Percentiles rank a stretch among this genome's conserved stretches.
Evolutionary conservation across 2,888 invertebrate species (phyloP).

Genomic region (Campopleginae sp.): DNA sequence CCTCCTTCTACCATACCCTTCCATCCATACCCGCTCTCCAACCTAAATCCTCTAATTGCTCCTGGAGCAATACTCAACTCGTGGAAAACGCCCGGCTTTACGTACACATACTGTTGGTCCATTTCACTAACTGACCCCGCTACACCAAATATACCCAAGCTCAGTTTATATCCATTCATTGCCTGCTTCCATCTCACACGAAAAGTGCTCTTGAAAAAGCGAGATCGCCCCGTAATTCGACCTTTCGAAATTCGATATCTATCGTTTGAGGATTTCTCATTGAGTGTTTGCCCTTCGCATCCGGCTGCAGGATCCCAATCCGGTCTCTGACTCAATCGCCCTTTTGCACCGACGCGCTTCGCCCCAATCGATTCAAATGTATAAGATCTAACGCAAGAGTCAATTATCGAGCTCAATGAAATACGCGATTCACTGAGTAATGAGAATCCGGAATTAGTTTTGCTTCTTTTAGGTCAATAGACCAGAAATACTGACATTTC

Average conservation of each 20-base stretch:
- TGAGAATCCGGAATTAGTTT: constrained; percentile 48
- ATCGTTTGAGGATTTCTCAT: constrained; percentile 5
- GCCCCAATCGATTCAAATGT: not conserved
- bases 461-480: constrained; percentile 14
- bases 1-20: not conserved
- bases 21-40: not conserved
- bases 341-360: constrained; percentile 21
- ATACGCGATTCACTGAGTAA: constrained; percentile 46
- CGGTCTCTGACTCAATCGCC: constrained; percentile 32
- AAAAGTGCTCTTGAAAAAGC: constrained; percentile 19
- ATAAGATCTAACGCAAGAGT: not conserved
- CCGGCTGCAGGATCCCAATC: constrained; percentile 40
- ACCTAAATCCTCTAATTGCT: constrained; percentile 71
- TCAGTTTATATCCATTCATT: constrained; percentile 33
- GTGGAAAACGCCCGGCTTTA: constrained; percentile 40
- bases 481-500: not conserved
- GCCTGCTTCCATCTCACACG: not conserved
- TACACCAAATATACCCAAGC: constrained; percentile 15
- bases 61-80: constrained; percentile 64
- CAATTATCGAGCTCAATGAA: not conserved
- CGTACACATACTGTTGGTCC: constrained; percentile 39
- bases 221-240: constrained; percentile 45
- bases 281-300: constrained; percentile 32
- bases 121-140: constrained; percentile 48
- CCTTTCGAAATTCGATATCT: constrained; percentile 49